Conservation (phyloP, 2,113 vertebrate species). For the Anhinga anhinga region DNA sequence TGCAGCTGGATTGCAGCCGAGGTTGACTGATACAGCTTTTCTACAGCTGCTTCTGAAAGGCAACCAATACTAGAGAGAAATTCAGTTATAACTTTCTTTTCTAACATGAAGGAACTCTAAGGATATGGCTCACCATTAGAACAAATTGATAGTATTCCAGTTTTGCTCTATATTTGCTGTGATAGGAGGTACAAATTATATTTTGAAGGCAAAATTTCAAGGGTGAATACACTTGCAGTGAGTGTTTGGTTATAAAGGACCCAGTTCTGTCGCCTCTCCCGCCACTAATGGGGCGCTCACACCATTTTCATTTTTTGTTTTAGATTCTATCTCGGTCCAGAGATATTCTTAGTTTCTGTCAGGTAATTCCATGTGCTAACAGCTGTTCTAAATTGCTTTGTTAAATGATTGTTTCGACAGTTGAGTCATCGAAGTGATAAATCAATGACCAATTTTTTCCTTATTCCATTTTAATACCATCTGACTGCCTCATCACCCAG, state of each 20-base stretch:
- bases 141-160: background rate
- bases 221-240: background rate
- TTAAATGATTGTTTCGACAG: conserved; percentile 30
- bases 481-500: background rate
- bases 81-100: background rate
- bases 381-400: conserved; percentile 22
- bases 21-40: background rate
- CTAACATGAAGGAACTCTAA: background rate
- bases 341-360: background rate
- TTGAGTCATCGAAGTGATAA: background rate
- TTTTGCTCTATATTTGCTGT: background rate
- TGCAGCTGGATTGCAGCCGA: too few species aligned
- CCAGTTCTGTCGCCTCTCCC: background rate
- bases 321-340: too few species aligned
- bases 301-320: background rate
- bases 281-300: background rate
- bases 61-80: background rate
- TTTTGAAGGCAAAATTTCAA: background rate
- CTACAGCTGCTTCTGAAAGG: background rate
- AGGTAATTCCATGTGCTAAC: background rate
- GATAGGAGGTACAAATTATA: accelerated
- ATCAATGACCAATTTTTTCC: background rate
- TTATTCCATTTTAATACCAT: background rate
- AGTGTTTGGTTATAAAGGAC: background rate
- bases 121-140: background rate